Base-by-base conservation (phyloP, 2,888 invertebrate species). In the Schizaphis graminum region DNA sequence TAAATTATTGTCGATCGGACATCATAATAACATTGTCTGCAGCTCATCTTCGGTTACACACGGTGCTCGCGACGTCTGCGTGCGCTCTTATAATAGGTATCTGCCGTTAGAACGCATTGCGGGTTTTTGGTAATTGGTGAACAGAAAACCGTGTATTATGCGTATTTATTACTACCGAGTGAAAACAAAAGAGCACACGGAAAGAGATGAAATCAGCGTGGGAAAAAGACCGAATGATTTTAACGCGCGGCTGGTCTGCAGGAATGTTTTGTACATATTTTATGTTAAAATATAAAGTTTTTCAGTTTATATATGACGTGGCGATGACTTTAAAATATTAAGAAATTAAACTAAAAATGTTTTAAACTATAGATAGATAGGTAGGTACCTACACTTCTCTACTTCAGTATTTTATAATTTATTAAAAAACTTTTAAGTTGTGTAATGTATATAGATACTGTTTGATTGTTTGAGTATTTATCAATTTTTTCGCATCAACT, bases 1-100 rank as follows among this genome's bases (percentile, higher is more conserved):
- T 77, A 77, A 77, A 77, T 35, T 35, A 77, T 77, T 41, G 77
- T 77, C 21, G 21, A 7, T 35, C 35, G 21, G 77, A 77, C 77
- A 35, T 77, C 77, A 77, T 77, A 77, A 77, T 77, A 35, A 77
- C 77, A 77, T 77, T 77, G 77, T 77, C 77, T 77, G 77, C 41
- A 44, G 41, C 77, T 77, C 35, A 21, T 35, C 35, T 77, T 77
- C 35, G 35, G 35, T 77, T 8, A 35, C 35, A 35, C 21, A 13
- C 13, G 67, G 67, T n/a, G 67, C 28, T n/a, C 28, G 77, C 77
- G 77, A 77, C 77, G 77, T 77, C 77, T 7, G n/a, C 16, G n/a
- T 28, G 13, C 61, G 10, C 56, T 24, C 26, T n/a, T n/a, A n/a
- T n/a, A n/a, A 56, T 53, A 49, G 41, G 41, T 53, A 21, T 57